Evolutionary conservation across 2,888 invertebrate genomes (phyloP).

Genomic region (Xestobium rufovillosum): DNA sequence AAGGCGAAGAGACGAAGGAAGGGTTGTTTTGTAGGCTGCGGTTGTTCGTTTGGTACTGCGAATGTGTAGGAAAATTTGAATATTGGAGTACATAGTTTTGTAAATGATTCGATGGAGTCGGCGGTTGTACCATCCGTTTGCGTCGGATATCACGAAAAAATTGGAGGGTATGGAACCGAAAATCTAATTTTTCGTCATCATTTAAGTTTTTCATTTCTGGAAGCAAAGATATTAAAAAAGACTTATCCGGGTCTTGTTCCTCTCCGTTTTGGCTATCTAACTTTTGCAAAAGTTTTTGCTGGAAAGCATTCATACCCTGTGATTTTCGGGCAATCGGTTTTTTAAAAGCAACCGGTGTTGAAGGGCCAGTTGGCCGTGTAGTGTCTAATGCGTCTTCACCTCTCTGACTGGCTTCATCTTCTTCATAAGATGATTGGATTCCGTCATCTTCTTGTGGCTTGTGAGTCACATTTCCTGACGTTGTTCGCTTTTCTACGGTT

Average conservation of each 20-base stretch:
- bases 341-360: constrained; percentile 2
- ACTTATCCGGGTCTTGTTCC: constrained; percentile 16
- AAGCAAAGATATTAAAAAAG: constrained; percentile 16
- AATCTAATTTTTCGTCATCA: constrained; percentile 19
- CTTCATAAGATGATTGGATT: not conserved
- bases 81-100: too few relatives aligned
- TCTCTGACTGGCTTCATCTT: constrained; percentile 1
- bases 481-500: constrained; percentile 7
- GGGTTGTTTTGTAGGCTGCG: too few relatives aligned
- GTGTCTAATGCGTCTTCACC: not conserved
- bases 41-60: too few relatives aligned
- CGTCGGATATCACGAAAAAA: constrained; percentile 14
- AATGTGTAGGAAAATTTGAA: too few relatives aligned
- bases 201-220: constrained; percentile 14
- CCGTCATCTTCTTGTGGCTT: not conserved
- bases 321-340: too few relatives aligned
- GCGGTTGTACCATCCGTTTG: constrained; percentile 7
- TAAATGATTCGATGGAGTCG: constrained; percentile 5
- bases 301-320: too few relatives aligned
- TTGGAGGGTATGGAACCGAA: constrained; percentile 15
- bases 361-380: not conserved
- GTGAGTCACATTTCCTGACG: not conserved
- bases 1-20: too few relatives aligned
- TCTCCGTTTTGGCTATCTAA: not conserved
- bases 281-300: too few relatives aligned